A percentile compares a stretch with the other conserved stretches of the same genome.
phyloP scores from a whole-genome alignment of 2,797 vertebrate genomes.

The Tadarida brasiliensis region DNA sequence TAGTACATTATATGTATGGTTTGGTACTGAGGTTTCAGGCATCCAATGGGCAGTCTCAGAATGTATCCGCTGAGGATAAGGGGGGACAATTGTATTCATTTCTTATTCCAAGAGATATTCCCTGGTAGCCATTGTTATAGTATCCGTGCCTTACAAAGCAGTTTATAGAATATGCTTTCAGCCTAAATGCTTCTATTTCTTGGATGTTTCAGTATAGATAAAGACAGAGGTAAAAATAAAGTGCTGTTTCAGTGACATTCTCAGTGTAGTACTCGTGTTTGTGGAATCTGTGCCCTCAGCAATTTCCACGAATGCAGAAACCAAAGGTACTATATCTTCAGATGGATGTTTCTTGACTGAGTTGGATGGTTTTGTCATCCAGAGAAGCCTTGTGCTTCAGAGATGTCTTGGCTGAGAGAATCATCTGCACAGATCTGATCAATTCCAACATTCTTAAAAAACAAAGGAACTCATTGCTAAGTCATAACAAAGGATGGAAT shows the following conservation, averaged over 20 bases:
- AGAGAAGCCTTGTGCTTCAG: neutral
- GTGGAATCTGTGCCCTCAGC: neutral
- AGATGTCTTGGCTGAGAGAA: neutral
- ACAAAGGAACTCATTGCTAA: neutral
- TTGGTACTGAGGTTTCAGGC: too few relatives aligned
- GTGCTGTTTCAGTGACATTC: neutral
- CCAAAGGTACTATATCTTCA: neutral
- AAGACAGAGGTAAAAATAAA: neutral
- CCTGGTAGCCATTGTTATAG: neutral
- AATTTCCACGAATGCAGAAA: neutral
- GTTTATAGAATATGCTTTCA: neutral
- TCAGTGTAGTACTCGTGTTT: neutral
- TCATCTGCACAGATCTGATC: neutral
- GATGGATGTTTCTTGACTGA: neutral
- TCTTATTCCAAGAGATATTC: neutral
- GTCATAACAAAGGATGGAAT: neutral
- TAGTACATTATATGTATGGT: too few relatives aligned
- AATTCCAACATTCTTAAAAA: neutral
- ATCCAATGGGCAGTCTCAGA: too few relatives aligned
- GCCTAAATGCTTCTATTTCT: neutral
- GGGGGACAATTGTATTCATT: neutral
- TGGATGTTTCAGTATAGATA: neutral
- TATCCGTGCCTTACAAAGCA: neutral
- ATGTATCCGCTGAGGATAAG: too few relatives aligned
- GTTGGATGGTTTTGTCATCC: fast-evolving